Evolutionary conservation across 2,113 vertebrate genomes (phyloP), one percentile per base, ranked within the genome.

Genomic region (Bettongia penicillata): DNA sequence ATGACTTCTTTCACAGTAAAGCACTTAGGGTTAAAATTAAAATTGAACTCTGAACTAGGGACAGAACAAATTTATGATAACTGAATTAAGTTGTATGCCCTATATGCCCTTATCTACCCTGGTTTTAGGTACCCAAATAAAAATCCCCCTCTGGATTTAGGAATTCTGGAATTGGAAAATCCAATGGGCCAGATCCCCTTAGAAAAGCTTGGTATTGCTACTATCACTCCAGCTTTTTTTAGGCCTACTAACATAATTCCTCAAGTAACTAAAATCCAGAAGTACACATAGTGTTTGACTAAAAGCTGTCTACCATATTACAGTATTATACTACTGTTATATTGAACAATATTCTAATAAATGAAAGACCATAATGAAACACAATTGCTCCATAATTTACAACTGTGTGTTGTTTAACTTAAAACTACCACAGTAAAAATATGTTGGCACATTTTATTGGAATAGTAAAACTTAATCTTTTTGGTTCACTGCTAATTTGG

Each of bases 261-360:
- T n/a, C 14, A 77, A 4, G 31, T n/a, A 77, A 77, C 61, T 77
- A 77, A 77, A 77, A 37, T 68, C 57, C 57, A 68, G 6, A n/a
- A 48, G 68, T 53, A 61, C 24, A 91, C 91, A 31, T 5, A 53
- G n/a, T 68, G 31, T 5, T 94, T 57, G 48, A 92, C 93, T 51
- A 37, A 91, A 90, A 94, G 84, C 8, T 92, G 12, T 91, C 77
- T 90, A 52, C 53, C 51, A 96, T 94, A 84, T 94, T 93, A 31
- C 12, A 93, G 31, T 95, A 91, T 94, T 52, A 95, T 84, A 92
- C 49, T 95, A 55, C 37, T 91, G 24, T 47, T 95, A 0, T 96
- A 9, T 94, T 95, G 22, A 95, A 55, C 94, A 53, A 90, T 92
- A 93, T 96, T 97, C 89, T 91, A 47, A 97, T 96, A 61, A 96